These are phyloP conservation scores for Sparidentex hasta DNA, from an alignment of 2,797 vertebrate genomes.

Conservation along the genomic window DNA sequence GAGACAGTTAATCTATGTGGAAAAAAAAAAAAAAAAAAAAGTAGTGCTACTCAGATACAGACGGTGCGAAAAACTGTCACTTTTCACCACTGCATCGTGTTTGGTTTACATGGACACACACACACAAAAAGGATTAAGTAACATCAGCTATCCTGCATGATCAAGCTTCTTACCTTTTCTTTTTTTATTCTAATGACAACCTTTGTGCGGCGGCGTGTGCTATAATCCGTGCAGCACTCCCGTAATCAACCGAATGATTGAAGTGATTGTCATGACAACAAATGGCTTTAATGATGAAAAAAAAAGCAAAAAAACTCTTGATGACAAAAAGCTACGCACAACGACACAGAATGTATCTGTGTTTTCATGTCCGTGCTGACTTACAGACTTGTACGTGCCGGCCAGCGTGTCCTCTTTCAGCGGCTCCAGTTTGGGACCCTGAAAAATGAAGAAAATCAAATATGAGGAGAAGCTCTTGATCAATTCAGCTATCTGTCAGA, in stretches of 20 bases:
- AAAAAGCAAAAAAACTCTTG: background rate
- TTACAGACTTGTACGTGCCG: constrained; percentile 89
- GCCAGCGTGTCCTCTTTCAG: constrained; percentile 87
- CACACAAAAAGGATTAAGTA: background rate
- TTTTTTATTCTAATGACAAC: background rate
- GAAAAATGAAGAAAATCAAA: constrained; percentile 36
- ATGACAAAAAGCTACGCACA: background rate
- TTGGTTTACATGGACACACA: background rate
- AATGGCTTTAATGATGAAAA: background rate
- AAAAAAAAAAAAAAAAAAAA: background rate
- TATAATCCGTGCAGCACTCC: background rate
- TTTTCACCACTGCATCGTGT: background rate
- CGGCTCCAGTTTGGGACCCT: constrained; percentile 93
- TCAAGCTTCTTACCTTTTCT: background rate
- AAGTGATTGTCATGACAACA: background rate
- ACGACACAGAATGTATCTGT: background rate
- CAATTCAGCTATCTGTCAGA: background rate
- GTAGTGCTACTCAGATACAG: constrained; percentile 8
- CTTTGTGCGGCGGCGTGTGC: background rate
- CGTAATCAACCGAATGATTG: background rate
- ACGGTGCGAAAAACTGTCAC: background rate
- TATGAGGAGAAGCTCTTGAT: background rate
- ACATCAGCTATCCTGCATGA: background rate
- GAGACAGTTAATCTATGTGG: background rate
- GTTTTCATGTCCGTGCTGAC: constrained; percentile 56